phyloP scores from a whole-genome alignment of 2,113 vertebrate species.

The Mus pahari region DNA sequence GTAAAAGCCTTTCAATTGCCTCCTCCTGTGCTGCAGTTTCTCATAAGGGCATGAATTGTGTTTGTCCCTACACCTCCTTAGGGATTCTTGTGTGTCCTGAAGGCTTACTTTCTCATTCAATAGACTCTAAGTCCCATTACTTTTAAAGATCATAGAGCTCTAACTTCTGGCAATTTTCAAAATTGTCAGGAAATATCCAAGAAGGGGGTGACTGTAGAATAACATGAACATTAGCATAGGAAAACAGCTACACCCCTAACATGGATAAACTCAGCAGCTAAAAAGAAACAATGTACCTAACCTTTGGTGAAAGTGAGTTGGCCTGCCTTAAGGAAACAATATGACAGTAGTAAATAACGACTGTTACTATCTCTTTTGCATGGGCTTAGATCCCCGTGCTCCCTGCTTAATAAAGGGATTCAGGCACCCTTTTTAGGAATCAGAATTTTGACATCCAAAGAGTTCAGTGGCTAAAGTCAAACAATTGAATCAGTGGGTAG shows the following conservation, averaged over 20 bases:
- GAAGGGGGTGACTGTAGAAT: neutral
- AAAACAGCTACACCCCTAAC: neutral
- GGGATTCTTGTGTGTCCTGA: neutral
- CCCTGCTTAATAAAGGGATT: neutral
- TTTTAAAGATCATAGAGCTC: neutral
- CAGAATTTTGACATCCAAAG: neutral
- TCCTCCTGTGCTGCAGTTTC: neutral
- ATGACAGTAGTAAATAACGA: neutral
- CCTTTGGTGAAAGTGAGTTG: neutral
- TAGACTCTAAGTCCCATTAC: neutral
- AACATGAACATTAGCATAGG: neutral
- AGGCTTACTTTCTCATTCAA: neutral
- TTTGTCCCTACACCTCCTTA: neutral
- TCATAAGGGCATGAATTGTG: neutral
- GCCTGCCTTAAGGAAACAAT: neutral
- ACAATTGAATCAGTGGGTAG: neutral
- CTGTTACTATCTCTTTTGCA: neutral
- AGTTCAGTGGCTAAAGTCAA: neutral
- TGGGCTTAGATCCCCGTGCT: neutral
- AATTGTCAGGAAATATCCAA: neutral
- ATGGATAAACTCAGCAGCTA: neutral
- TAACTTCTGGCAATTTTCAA: neutral
- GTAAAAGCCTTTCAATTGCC: neutral
- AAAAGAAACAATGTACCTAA: neutral
- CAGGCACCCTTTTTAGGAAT: rapidly evolving